Base-by-base conservation (phyloP, 2,113 vertebrate genomes). In the Morone chrysops region DNA sequence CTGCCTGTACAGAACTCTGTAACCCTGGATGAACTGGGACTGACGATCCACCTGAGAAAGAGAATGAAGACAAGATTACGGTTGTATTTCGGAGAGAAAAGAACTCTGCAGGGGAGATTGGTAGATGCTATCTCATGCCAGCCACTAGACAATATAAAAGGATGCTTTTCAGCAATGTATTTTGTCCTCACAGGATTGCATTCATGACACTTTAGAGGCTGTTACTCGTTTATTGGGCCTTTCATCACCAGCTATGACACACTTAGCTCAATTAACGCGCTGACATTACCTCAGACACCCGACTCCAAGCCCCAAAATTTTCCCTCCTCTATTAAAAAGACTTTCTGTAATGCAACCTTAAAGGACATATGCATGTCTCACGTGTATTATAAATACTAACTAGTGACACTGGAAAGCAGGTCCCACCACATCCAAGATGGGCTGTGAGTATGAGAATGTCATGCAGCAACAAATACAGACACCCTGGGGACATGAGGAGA, bases 21-120 rank as follows among this genome's bases (percentile, higher is more conserved):
- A 99, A 61, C 98, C 98, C 94, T 99, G 98, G 90, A 99, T 99
- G 88, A 99, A 99, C 92, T 99, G 98, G 4, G 97, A 98, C 82
- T 99, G 98, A 18, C 97, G 97, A 78, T 99, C 98, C 81, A 99
- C 98, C 98, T 99, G 88, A 61, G 59, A 62, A 63, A 53, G 36
- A 20, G 43, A 86, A 85, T 1, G 31, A 61, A 59, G 48, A 69
- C 9, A 62, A 20, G 18, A 56, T 71, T 53, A 57, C 12, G 20
- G 40, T 8, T 48, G 20, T 53, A 16, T 80, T 74, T 61, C 45
- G 54, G 31, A 22, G n/a, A 53, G 72, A 70, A 78, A 53, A 20
- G 8, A 70, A 48, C 5, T 47, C 2, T 45, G 5, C 16, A 48
- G 57, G 20, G n/a, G 38, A 53, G 36, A 63, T 20, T 48, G 0